phyloP scores from a whole-genome alignment of 2,797 vertebrate genomes.

The Tragopan temminckii region DNA sequence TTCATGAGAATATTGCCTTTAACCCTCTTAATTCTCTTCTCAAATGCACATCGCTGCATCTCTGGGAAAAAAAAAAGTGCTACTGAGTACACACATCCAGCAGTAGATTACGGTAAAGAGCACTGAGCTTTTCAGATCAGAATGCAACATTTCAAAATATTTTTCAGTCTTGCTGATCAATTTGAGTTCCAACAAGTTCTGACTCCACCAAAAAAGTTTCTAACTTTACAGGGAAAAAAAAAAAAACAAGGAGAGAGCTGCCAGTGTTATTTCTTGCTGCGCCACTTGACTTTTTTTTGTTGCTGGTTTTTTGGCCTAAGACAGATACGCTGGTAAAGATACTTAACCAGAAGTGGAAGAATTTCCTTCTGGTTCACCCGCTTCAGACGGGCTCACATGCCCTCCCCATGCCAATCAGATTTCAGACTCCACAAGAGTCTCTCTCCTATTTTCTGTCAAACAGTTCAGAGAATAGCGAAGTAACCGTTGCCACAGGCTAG shows the following conservation, averaged over 20 bases:
- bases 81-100: conserved; percentile 72
- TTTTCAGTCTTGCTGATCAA: conserved; percentile 77
- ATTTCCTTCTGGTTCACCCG: conserved; percentile 71
- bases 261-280: conserved; percentile 71
- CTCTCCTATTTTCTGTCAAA: conserved; percentile 73
- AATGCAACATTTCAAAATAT: conserved; percentile 64
- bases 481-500: conserved; percentile 65
- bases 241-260: conserved; percentile 41
- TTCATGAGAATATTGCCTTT: conserved; percentile 72
- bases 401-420: conserved; percentile 73
- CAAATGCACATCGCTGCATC: conserved; percentile 74
- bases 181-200: conserved; percentile 76
- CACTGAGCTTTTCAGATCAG: conserved; percentile 74
- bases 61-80: conserved; percentile 58
- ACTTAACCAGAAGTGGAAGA: conserved; percentile 74
- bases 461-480: conserved; percentile 70
- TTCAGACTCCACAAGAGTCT: conserved; percentile 66
- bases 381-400: conserved; percentile 68
- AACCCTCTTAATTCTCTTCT: conserved; percentile 77
- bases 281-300: conserved; percentile 52
- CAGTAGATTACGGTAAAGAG: conserved; percentile 68
- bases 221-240: conserved; percentile 60
- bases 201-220: conserved; percentile 72
- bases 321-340: conserved; percentile 75
- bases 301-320: conserved; percentile 67